phyloP scores from a whole-genome alignment of 2,797 vertebrate genomes.

The Myotis vivesi region DNA sequence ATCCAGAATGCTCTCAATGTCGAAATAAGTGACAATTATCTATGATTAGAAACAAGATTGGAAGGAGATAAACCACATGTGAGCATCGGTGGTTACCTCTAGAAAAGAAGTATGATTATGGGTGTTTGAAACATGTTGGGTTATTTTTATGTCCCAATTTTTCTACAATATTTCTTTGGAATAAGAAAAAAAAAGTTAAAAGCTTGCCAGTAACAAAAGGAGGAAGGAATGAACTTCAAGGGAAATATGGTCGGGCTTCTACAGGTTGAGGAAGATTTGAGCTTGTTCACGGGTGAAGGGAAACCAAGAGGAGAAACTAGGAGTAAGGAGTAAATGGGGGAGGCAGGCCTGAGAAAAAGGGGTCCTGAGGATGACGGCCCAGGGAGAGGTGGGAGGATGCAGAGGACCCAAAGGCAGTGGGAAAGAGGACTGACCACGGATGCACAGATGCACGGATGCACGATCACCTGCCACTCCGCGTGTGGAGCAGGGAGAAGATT shows the following conservation, averaged over 20 bases:
- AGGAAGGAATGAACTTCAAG: neutral
- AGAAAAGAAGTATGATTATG: neutral
- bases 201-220: neutral
- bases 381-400: neutral
- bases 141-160: conserved; percentile 17
- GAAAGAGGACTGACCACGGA: neutral
- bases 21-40: neutral
- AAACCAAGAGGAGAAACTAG: neutral
- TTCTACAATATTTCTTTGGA: conserved; percentile 5
- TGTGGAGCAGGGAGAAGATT: conserved; percentile 20
- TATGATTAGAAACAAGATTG: neutral
- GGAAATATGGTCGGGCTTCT: neutral
- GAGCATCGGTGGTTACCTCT: neutral
- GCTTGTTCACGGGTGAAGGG: neutral
- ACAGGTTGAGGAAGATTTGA: neutral
- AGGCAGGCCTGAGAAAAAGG: neutral
- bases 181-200: neutral
- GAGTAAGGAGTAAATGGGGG: neutral
- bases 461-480: neutral
- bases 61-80: neutral
- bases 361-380: too few relatives aligned
- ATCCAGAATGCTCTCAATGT: conserved; percentile 27
- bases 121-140: conserved; percentile 1
- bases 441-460: rapidly evolving
- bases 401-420: neutral